A percentile compares a stretch with the other conserved stretches of the same genome.
phyloP scores from a whole-genome alignment of 2,888 invertebrate genomes.

The Napeogenes inachia region DNA sequence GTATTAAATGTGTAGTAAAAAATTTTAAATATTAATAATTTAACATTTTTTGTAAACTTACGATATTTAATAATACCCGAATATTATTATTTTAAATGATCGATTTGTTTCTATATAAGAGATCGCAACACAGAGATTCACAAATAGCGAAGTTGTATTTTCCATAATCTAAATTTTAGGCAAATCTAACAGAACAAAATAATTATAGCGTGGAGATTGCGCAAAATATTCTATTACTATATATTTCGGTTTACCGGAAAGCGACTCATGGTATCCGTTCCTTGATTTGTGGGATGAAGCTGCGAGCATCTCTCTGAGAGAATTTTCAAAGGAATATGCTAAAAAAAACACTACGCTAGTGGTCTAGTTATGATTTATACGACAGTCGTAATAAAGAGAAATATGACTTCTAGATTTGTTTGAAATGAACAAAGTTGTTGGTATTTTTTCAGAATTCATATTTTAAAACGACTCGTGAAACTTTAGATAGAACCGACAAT shows the following conservation, averaged over 20 bases:
- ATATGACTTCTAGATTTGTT: constrained; percentile 24
- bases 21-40: no score
- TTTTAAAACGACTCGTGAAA: constrained; percentile 1
- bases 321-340: constrained; percentile 6
- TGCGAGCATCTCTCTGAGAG: background rate
- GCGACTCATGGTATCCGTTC: background rate
- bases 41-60: no score
- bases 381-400: constrained; percentile 23
- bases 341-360: constrained; percentile 5
- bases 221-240: background rate
- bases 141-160: no score
- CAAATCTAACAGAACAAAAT: background rate
- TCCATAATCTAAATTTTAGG: background rate
- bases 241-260: constrained; percentile 2
- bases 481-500: background rate
- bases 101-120: no score
- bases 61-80: no score
- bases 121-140: no score
- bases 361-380: constrained; percentile 24
- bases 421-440: constrained; percentile 25
- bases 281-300: constrained; percentile 2
- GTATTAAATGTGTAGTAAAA: no score
- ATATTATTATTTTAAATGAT: no score
- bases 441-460: constrained; percentile 9
- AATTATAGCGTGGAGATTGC: background rate